phyloP scores from a whole-genome alignment of 2,888 invertebrate species.

The Drosophila stalkeri region DNA sequence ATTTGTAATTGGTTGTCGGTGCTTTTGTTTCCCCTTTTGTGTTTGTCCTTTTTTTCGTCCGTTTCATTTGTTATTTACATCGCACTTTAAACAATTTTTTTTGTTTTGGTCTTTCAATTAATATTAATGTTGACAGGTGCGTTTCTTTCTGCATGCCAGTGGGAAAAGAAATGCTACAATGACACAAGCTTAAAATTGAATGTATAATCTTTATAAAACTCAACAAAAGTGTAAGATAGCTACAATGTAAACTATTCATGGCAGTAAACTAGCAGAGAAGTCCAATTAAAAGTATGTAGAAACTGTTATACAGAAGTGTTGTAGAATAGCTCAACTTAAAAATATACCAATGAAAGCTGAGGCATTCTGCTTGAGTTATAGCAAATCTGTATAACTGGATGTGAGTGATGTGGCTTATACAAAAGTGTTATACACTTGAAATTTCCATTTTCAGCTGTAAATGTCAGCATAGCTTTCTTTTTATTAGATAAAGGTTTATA shows the following conservation, averaged over 20 bases:
- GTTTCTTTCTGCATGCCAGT: not conserved
- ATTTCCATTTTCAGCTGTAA: too few species aligned
- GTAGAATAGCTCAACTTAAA: too few species aligned
- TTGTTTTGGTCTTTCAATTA: constrained; percentile 23
- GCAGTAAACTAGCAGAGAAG: not conserved
- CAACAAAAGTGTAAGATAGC: not conserved
- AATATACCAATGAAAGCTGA: too few species aligned
- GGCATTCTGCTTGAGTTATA: too few species aligned
- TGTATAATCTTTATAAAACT: not conserved
- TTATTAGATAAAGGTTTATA: not conserved
- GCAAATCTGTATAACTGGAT: too few species aligned
- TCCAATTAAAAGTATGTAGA: not conserved
- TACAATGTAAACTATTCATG: not conserved
- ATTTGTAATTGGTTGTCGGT: constrained; percentile 50
- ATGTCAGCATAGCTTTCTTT: too few species aligned
- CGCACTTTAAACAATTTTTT: constrained; percentile 15
- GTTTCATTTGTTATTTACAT: constrained; percentile 40
- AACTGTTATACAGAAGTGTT: too few species aligned
- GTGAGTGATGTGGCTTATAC: too few species aligned
- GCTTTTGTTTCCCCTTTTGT: constrained; percentile 12
- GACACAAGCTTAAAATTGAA: not conserved
- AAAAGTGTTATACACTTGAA: too few species aligned
- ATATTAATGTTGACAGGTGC: constrained; percentile 2
- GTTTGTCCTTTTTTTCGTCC: constrained; percentile 24
- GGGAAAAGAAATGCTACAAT: not conserved